Base-by-base conservation (phyloP, 2,797 vertebrate genomes). In the Sebastes trivittatus region DNA sequence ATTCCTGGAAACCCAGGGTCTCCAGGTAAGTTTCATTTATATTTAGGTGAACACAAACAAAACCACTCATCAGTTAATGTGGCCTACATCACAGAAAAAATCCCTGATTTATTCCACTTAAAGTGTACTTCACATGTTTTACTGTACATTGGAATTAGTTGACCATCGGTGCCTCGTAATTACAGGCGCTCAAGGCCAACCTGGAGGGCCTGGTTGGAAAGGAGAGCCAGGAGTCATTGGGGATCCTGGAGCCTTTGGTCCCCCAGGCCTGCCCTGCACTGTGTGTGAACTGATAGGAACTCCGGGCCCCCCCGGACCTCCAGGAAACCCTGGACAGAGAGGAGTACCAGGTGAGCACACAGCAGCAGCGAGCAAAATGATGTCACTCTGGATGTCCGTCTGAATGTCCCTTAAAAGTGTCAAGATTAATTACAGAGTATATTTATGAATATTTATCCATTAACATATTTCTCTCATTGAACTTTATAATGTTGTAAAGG, bases 101-200 rank as follows among this genome's bases (percentile, higher is more conserved):
- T 22, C 9, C 23, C 5, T 46, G 16, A 22, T 9, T 27, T 38
- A 4, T 7, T 66, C 25, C 34, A 20, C 1, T n/a, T 52, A 22
- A 11, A 70, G 16, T 11, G 2, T 7, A 30, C 22, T 29, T 49
- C 1, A 6, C 8, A 14, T 42, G 74, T 2, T 27, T 77, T 75
- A 29, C 23, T 67, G 2, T 64, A 16, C 4, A 67, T 23, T 72
- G 1, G 1, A 46, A 52, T 25, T 58, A 14, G 8, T 54, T 82
- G 11, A 76, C 20, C 11, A 30, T 38, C 7, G 0, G 2, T 84
- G 5, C 5, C 27, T 63, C 18, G 22, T 22, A 46, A 80, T 81
- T 38, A 80, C 75, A 95, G 93, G 93, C 1, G 2, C 7, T 65
- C 78, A 54, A 68, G 94, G 93, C 11, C 73, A 29, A 67, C 82